Evolutionary conservation across 2,888 invertebrate genomes (phyloP), one percentile per base, ranked within the genome.

Genomic region (Cylloceria caligata): DNA sequence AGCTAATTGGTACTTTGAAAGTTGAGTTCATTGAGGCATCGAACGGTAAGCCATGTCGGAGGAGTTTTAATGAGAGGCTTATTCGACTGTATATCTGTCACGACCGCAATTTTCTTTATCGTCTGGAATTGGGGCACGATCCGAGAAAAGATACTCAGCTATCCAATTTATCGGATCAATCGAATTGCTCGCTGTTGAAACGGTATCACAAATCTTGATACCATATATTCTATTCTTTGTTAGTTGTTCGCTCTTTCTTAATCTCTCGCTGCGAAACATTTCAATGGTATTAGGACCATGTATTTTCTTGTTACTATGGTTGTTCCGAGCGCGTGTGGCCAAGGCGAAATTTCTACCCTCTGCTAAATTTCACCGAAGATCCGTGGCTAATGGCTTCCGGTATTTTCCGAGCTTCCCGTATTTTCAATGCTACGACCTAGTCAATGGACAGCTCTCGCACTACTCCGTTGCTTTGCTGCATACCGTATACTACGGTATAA

Each of bases 181-280:
- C 81, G 71, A 72, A 71, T 73, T 62, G 75, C 64, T 75, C 74
- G 77, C 75, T 78, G 2, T 19, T 24, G 34, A 52, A 74, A 79
- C 55, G 67, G 64, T 45, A 16, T 71, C 52, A 11, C 55, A 71
- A 77, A 83, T 83, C 72, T 78, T 83, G 74, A 83, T 77, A 73
- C 9, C 47, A 52, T 19, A 60, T 21, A 72, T 52, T 71, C 69
- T 77, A 83, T 85, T 83, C 83, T 79, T 83, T 81, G 72, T 81
- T 81, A 77, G 81, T 80, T 80, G 80, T 83, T 76, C 78, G 81
- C 76, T 73, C 71, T 45, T 57, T 62, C 76, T 74, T 68, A 75
- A 21, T 49, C 76, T 57, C 52, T 81, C 6, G 39, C 19, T 47
- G 47, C 30, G 52, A 62, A 72, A 81, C 67, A 67, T 49, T 52